Conservation (phyloP, 2,888 invertebrate genomes). For the Podotricha telesiphe region DNA sequence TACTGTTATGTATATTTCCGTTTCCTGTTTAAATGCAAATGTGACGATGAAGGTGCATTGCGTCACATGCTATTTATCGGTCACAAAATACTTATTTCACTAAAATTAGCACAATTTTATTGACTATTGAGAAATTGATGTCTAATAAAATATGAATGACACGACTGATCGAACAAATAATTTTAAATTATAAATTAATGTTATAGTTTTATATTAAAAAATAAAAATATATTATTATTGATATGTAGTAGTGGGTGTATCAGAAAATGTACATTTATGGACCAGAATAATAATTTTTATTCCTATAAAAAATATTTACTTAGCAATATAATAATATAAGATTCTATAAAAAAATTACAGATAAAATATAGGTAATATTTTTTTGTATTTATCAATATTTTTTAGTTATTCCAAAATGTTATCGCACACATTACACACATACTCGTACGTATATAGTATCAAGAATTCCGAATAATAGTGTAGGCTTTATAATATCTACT, state of each 20-base stretch:
- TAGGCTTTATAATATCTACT: conserved; percentile 3
- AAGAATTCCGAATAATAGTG: background rate
- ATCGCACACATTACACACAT: background rate
- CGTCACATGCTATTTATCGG: conserved; percentile 29
- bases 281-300: background rate
- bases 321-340: no score
- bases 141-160: conserved; percentile 4
- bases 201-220: background rate
- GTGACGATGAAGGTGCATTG: conserved; percentile 26
- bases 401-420: background rate
- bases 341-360: no score
- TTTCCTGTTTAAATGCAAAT: conserved; percentile 29
- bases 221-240: background rate
- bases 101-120: background rate
- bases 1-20: conserved; percentile 18
- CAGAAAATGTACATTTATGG: background rate
- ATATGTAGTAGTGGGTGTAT: background rate
- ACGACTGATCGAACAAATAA: background rate
- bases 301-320: no score
- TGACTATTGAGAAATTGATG: background rate
- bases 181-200: background rate
- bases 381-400: no score
- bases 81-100: background rate
- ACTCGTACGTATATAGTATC: background rate
- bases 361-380: no score